Evolutionary conservation across 2,888 invertebrate species (phyloP).

Genomic region (Pammene fasciana): DNA sequence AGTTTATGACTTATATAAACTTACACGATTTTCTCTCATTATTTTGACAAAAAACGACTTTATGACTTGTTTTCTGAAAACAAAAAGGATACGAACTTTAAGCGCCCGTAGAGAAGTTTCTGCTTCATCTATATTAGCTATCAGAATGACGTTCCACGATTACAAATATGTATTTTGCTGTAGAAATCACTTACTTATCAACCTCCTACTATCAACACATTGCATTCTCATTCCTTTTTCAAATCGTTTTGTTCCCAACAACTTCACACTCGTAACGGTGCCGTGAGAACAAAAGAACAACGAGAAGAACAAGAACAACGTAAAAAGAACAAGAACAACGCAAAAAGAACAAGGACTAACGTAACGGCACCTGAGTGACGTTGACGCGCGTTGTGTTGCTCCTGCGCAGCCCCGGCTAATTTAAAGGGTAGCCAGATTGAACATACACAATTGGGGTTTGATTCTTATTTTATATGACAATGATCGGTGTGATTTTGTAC

Average conservation of each 20-base stretch:
- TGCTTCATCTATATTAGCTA: too few species aligned
- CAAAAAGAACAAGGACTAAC: conserved; percentile 2
- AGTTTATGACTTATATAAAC: too few species aligned
- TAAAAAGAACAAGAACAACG: not conserved
- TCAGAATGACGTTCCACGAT: too few species aligned
- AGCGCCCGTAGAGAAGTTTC: too few species aligned
- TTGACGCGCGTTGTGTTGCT: conserved; percentile 8
- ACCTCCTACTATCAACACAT: too few species aligned
- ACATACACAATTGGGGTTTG: not conserved
- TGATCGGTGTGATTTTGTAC: too few species aligned
- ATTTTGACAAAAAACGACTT: too few species aligned
- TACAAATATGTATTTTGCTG: too few species aligned
- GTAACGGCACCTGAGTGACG: conserved; percentile 31
- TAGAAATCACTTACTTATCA: too few species aligned
- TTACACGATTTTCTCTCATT: too few species aligned
- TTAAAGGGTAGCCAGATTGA: not conserved
- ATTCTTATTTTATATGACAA: not conserved
- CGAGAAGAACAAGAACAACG: not conserved
- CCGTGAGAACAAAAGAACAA: conserved; percentile 24
- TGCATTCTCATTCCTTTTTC: not conserved
- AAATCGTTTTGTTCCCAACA: conserved; percentile 5
- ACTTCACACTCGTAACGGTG: conserved; percentile 20
- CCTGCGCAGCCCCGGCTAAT: not conserved
- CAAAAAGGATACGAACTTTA: too few species aligned
- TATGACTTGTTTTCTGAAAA: too few species aligned